These are phyloP conservation scores for Eueides isabella DNA, from an alignment of 1,140 invertebrate species.

Conservation along the genomic window DNA sequence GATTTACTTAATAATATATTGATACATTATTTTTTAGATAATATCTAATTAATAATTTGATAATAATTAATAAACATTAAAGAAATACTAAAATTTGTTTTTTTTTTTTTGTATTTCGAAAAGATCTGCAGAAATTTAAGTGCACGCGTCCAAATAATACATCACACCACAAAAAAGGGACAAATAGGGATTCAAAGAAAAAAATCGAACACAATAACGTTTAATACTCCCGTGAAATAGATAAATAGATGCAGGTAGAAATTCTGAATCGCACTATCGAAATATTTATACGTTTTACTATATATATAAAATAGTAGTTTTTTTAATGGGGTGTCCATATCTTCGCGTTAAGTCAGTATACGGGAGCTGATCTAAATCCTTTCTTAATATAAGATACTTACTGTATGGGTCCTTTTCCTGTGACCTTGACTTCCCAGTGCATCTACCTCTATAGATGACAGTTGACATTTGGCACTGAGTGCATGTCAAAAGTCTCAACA, in stretches of 20 bases:
- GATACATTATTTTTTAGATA: no score
- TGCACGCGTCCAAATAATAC: not conserved
- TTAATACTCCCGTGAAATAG: conserved; percentile 42
- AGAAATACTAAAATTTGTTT: no score
- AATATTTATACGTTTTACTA: conserved; percentile 48
- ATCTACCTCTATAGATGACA: conserved; percentile 64
- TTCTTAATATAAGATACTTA: conserved; percentile 31
- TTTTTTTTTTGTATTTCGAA: not conserved
- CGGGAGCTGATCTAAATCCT: conserved; percentile 60
- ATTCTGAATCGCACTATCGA: conserved; percentile 58
- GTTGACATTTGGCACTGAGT: conserved; percentile 69
- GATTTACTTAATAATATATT: no score
- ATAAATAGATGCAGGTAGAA: conserved; percentile 65
- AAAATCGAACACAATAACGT: conserved; percentile 35
- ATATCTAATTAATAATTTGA: no score
- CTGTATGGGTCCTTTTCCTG: conserved; percentile 24
- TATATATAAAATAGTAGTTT: conserved; percentile 44
- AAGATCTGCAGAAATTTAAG: not conserved
- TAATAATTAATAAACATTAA: no score
- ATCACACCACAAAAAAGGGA: not conserved
- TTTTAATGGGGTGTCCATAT: conserved; percentile 58
- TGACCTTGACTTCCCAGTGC: conserved; percentile 47
- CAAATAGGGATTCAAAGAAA: conserved; percentile 20
- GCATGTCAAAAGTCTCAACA: conserved; percentile 56
- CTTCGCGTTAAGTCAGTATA: conserved; percentile 68